Percentiles rank a stretch among this genome's conserved stretches.
These are phyloP conservation scores for Pocillopora damicornis DNA, from an alignment of 64 coral and sea anemone species.

Conservation along the genomic window DNA sequence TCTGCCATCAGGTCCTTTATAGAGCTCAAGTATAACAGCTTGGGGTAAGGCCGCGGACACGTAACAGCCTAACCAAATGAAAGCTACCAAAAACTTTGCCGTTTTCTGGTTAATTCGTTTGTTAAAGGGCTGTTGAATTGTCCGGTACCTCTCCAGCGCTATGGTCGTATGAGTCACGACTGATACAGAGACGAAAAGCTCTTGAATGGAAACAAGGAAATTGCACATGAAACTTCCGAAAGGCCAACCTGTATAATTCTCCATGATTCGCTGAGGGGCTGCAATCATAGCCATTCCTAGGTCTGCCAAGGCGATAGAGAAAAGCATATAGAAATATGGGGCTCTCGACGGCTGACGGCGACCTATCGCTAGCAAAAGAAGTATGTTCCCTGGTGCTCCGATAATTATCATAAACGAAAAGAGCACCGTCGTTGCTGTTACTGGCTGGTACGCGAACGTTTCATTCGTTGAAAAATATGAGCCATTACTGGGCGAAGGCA, in stretches of 20 bases:
- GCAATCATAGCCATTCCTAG: constrained; percentile 68
- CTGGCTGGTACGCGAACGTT: neutral
- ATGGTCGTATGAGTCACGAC: constrained; percentile 77
- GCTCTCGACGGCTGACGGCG: constrained; percentile 50
- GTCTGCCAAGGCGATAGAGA: constrained; percentile 79
- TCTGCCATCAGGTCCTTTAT: neutral
- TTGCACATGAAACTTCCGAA: constrained; percentile 68
- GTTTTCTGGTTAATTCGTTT: constrained; percentile 43
- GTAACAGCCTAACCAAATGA: constrained; percentile 69
- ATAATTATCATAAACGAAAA: constrained; percentile 58
- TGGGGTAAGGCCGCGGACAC: constrained; percentile 54
- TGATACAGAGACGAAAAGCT: constrained; percentile 77
- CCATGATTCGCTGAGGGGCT: constrained; percentile 56
- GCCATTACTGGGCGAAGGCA: neutral
- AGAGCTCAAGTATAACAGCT: constrained; percentile 23
- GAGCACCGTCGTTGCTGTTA: constrained; percentile 26
- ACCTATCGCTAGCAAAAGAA: constrained; percentile 58
- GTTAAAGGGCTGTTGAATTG: constrained; percentile 76
- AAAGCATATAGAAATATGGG: constrained; percentile 66
- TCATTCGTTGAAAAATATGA: neutral
- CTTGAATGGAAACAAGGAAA: constrained; percentile 58
- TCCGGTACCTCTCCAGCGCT: constrained; percentile 77
- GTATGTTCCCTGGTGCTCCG: constrained; percentile 55
- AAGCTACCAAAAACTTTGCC: constrained; percentile 45
- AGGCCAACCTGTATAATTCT: constrained; percentile 61